These are phyloP conservation scores for Lepidurus apus DNA, from an alignment of 1,140 invertebrate genomes.

Conservation along the genomic window DNA sequence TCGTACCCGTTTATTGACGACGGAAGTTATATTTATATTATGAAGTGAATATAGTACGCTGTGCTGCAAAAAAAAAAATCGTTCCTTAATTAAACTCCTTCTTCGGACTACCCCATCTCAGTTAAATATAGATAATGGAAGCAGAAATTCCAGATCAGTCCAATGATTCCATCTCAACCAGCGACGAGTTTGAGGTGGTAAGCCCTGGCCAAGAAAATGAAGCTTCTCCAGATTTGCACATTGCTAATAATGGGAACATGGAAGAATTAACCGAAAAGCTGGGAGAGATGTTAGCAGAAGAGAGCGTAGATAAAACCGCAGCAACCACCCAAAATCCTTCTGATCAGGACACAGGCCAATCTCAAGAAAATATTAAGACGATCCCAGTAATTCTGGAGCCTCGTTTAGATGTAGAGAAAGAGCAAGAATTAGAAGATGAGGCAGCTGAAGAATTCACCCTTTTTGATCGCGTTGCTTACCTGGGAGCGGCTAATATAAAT, in stretches of 20 bases:
- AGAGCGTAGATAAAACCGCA: slow-evolving; percentile 36
- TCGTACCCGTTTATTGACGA: too few species aligned
- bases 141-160: slow-evolving; percentile 44
- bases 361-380: not conserved
- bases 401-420: slow-evolving; percentile 23
- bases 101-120: not conserved
- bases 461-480: slow-evolving; percentile 89
- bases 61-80: not conserved
- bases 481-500: slow-evolving; percentile 87
- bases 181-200: slow-evolving; percentile 79
- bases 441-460: slow-evolving; percentile 43
- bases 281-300: slow-evolving; percentile 60
- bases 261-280: slow-evolving; percentile 67
- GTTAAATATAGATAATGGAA: slow-evolving; percentile 1
- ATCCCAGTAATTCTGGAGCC: not conserved
- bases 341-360: not conserved
- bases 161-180: slow-evolving; percentile 71
- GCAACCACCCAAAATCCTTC: not conserved
- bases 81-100: not conserved
- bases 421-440: slow-evolving; percentile 31
- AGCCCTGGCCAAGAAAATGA: slow-evolving; percentile 37
- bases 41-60: not conserved
- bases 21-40: not conserved
- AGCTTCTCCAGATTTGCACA: slow-evolving; percentile 59
- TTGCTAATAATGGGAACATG: slow-evolving; percentile 63